Base-by-base conservation (phyloP, 2,797 vertebrate genomes). In the Vireo griseus region DNA sequence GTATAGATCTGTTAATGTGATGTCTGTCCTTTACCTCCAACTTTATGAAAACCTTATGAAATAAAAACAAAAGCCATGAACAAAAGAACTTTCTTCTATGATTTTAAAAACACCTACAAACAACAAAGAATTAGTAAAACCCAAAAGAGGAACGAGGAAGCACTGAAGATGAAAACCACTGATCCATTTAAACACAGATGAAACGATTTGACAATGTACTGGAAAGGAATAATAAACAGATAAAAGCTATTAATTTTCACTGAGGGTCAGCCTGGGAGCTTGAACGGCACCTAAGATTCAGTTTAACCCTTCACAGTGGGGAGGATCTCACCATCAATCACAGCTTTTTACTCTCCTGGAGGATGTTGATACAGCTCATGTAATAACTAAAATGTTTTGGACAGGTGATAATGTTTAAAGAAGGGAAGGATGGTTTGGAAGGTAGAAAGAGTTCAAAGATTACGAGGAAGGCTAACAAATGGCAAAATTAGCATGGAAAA, bases 181-280 rank as follows among this genome's bases (percentile, higher is more conserved):
- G 89, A 94, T 94, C 87, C 92, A 79, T 94, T 90, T 84, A 91
- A 95, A 72, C 61, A 66, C 55, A 86, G 92, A 96, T 93, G 52
- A 95, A 95, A 97, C 0, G 29, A 78, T 92, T 69, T 91, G 73
- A 68, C 69, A 93, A 74, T 59, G 69, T 61, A 62, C 78, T 72
- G 85, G 69, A 51, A 83, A 80, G 31, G 90, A 96, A 94, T 94
- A 92, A 94, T 95, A 92, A 93, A 82, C 35, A 91, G 87, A 92
- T 76, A 67, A 48, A 91, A 95, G 76, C 82, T 92, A 92, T 91
- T 94, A 92, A 88, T 94, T 95, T 96, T 92, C 85, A 69, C 63
- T 51, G 73, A 88, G 82, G 92, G 76, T 91, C 92, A 96, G 69
- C 39, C 50, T 80, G 50, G 31, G 84, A 95, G 86, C 57, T 84